Percentiles rank a stretch among this genome's conserved stretches.
Conservation (phyloP, 2,113 vertebrate species). For the Xenopus laevis region DNA sequence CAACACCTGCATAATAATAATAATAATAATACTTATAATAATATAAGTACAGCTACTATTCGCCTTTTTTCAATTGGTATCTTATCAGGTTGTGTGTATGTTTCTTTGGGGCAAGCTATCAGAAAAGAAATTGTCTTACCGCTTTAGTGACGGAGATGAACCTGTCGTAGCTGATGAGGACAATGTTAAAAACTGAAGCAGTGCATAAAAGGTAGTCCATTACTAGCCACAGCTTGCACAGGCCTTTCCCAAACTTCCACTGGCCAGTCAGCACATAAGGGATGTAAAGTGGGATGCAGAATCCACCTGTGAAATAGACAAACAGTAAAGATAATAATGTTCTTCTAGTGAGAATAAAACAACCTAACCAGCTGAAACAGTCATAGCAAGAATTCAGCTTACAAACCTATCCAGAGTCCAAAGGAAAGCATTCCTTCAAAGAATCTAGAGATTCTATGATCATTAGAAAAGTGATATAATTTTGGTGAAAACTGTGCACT, state of each 20-base stretch:
- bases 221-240: slow-evolving; percentile 69
- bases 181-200: slow-evolving; percentile 69
- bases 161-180: slow-evolving; percentile 71
- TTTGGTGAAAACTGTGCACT: no score
- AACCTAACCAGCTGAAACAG: no score
- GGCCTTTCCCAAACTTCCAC: slow-evolving; percentile 62
- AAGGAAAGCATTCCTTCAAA: no score
- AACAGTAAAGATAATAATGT: not conserved
- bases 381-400: no score
- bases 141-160: slow-evolving; percentile 68
- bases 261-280: slow-evolving; percentile 67
- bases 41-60: no score
- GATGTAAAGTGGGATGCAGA: slow-evolving; percentile 71
- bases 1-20: no score
- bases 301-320: slow-evolving; percentile 56
- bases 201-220: slow-evolving; percentile 69
- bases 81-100: not conserved
- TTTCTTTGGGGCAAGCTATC: not conserved
- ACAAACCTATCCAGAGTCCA: no score
- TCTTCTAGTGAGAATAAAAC: no score
- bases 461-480: no score
- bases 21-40: no score
- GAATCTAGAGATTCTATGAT: no score
- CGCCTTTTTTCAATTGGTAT: no score
- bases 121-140: slow-evolving; percentile 48